phyloP scores from a whole-genome alignment of 2,888 invertebrate species.

The Stratiomys singularior region DNA sequence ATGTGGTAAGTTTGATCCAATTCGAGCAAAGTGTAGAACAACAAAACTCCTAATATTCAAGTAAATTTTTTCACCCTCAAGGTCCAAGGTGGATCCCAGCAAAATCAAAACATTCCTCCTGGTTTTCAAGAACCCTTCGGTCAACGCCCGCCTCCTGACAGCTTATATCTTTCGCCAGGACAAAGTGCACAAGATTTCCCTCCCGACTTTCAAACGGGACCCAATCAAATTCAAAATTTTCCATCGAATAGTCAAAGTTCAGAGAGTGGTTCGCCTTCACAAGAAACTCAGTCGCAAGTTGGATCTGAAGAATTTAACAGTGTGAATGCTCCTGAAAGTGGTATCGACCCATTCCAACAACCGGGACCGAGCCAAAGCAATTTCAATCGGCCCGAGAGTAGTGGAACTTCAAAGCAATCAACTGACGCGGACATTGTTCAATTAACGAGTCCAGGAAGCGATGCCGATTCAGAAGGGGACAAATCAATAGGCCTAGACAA shows the following conservation, averaged over 20 bases:
- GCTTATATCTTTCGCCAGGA: too few species aligned
- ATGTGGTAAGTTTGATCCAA: too few species aligned
- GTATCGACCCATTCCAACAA: not conserved
- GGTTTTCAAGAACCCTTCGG: too few species aligned
- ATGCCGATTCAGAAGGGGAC: not conserved
- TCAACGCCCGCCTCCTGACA: too few species aligned
- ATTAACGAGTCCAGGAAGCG: slow-evolving; percentile 15
- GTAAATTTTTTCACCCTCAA: too few species aligned
- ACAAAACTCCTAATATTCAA: too few species aligned
- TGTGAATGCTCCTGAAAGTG: not conserved
- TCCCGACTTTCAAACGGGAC: not conserved
- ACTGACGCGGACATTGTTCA: slow-evolving; percentile 17
- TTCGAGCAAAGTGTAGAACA: too few species aligned
- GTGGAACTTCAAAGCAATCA: not conserved
- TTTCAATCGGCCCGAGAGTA: not conserved
- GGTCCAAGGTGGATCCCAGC: too few species aligned
- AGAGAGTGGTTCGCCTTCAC: too few species aligned
- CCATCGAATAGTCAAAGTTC: not conserved
- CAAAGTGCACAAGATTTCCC: not conserved
- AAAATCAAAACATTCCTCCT: too few species aligned
- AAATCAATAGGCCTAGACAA: slow-evolving; percentile 17
- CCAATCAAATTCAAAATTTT: not conserved
- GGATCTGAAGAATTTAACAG: too few species aligned
- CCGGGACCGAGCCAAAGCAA: slow-evolving; percentile 2
- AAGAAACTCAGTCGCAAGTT: too few species aligned